Conservation (phyloP, 1,140 invertebrate species). For the Brachionus calyciflorus region DNA sequence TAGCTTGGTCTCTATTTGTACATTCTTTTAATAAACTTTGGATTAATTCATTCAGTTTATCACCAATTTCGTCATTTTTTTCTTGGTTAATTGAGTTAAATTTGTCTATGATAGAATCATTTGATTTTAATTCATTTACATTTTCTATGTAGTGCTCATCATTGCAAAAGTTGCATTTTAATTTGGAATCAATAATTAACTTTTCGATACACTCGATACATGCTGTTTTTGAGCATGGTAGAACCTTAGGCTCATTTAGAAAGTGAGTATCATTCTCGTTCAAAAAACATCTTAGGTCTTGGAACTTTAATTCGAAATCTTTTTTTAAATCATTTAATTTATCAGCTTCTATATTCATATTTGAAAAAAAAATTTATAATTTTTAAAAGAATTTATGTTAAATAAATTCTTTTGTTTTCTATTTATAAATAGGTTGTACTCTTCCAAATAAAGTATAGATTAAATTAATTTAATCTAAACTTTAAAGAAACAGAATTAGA, state of each 20-base stretch:
- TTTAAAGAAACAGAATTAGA: too few species aligned
- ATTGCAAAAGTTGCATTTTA: neutral
- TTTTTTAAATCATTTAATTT: neutral
- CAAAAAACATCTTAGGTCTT: neutral
- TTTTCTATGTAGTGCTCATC: neutral
- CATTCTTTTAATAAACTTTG: neutral
- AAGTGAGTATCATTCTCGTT: neutral
- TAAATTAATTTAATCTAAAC: too few species aligned
- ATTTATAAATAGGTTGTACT: too few species aligned
- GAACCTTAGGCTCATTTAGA: neutral
- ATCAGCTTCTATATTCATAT: neutral
- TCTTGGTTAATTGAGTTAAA: neutral
- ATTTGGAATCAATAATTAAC: neutral
- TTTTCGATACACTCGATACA: slow-evolving; percentile 28
- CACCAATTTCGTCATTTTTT: neutral
- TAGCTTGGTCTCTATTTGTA: neutral
- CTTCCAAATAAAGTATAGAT: too few species aligned
- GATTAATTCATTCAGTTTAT: neutral
- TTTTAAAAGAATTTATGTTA: too few species aligned
- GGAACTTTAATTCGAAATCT: neutral
- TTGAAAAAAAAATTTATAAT: too few species aligned
- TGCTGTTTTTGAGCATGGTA: neutral
- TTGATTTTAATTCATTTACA: neutral
- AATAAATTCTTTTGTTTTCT: too few species aligned
- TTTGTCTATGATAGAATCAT: neutral